Evolutionary conservation across 2,113 vertebrate species (phyloP), one percentile per base, ranked within the genome.

Genomic region (Ammospiza nelsoni): DNA sequence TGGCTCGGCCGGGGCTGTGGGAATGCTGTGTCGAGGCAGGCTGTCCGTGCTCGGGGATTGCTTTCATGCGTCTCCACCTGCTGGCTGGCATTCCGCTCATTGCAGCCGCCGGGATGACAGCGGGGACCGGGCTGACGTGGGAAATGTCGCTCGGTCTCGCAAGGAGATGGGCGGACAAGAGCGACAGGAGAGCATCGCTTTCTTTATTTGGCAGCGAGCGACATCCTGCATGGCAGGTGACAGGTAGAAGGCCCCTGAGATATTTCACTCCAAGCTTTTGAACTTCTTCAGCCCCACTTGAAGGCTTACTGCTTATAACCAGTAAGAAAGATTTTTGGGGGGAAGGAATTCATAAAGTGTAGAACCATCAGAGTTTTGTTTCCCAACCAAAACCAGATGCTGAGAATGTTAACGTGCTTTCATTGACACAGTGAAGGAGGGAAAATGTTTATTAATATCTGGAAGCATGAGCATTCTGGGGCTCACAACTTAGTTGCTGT

Each of bases 21-120:
- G 94, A 96, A 94, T 59, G 87, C 91, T 84, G 39, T 87, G 84
- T 67, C 90, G 66, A 55, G 59, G 94, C 92, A 49, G 90, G 4
- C 74, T 21, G 87, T 24, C 86, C 68, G 9, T 39, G 95, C 49
- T 8, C 6, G 4, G 91, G 95, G 96, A 97, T 94, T 84, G 89
- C 93, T 97, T 97, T 97, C 94, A 16, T 95, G 97, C 94, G 92
- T 97, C 97, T 97, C 96, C 97, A 97, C 96, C 97, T 97, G 96
- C 97, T 97, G 96, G 97, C 90, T 96, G 95, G 93, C 96, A 95
- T 92, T 51, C 87, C 94, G 29, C 76, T 52, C 9, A 69, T 90
- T 62, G 95, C 95, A 86, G 66, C 21, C 41, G 7, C 7, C 23
- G 88, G 11, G 88, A 49, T 59, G 84, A 76, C 83, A 66, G 89